phyloP scores from a whole-genome alignment of 2,797 vertebrate species.

The Gephyroberyx darwinii region DNA sequence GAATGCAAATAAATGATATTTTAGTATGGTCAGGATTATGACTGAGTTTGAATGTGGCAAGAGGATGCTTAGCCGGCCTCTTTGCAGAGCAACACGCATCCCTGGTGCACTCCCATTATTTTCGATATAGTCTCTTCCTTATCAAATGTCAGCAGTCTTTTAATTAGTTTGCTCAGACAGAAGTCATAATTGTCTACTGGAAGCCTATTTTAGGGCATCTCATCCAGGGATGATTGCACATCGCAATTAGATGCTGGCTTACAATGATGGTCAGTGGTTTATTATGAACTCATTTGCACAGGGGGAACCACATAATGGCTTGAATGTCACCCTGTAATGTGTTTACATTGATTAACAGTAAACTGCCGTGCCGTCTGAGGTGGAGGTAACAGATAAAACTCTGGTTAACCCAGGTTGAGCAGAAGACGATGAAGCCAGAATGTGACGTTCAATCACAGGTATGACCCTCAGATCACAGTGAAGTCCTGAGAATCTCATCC shows the following conservation, averaged over 20 bases:
- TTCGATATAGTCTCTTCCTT: constrained; percentile 49
- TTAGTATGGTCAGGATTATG: background rate
- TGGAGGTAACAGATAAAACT: constrained; percentile 12
- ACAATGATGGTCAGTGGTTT: constrained; percentile 72
- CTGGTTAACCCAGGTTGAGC: background rate
- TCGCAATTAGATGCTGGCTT: constrained; percentile 74
- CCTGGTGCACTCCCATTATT: constrained; percentile 46
- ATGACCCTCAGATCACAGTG: constrained; percentile 3
- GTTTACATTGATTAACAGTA: constrained; percentile 69
- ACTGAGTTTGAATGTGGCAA: background rate
- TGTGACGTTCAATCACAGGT: background rate
- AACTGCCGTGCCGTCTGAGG: constrained; percentile 29
- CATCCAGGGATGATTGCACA: constrained; percentile 67
- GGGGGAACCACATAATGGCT: constrained; percentile 73
- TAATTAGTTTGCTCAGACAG: constrained; percentile 73
- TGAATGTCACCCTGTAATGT: constrained; percentile 68
- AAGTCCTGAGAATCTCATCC: background rate
- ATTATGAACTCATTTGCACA: constrained; percentile 74
- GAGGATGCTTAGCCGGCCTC: background rate
- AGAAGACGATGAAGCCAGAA: constrained; percentile 3
- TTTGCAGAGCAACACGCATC: constrained; percentile 18
- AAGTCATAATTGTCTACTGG: constrained; percentile 66
- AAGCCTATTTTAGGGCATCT: constrained; percentile 61
- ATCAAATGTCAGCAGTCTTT: constrained; percentile 69
- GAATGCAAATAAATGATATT: background rate